Conservation (phyloP, 2,797 vertebrate species). For the Myoxocephalus aenaeus region DNA sequence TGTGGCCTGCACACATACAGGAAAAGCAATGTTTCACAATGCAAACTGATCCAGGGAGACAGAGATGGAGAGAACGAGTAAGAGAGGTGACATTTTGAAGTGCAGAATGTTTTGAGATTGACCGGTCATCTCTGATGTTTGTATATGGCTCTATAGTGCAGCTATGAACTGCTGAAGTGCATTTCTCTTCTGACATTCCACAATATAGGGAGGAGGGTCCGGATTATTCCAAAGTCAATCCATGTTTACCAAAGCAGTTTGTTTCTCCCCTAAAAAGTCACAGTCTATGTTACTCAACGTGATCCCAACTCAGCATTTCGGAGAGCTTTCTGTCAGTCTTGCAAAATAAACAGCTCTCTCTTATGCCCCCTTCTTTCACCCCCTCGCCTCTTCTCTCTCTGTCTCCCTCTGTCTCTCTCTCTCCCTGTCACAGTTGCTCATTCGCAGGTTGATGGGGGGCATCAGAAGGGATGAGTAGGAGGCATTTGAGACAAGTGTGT, state of each 20-base stretch:
- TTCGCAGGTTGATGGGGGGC: slow-evolving; percentile 77
- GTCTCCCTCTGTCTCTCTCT: slow-evolving; percentile 61
- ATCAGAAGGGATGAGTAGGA: slow-evolving; percentile 79
- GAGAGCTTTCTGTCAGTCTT: slow-evolving; percentile 80
- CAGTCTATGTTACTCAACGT: slow-evolving; percentile 72
- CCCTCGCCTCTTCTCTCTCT: slow-evolving; percentile 58
- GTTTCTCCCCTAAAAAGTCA: slow-evolving; percentile 80
- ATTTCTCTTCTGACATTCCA: slow-evolving; percentile 67
- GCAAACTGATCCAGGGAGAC: slow-evolving; percentile 52
- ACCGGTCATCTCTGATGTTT: slow-evolving; percentile 69
- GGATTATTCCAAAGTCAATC: slow-evolving; percentile 79
- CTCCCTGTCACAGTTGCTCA: slow-evolving; percentile 80
- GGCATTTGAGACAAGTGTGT: slow-evolving; percentile 75
- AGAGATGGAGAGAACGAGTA: slow-evolving; percentile 37
- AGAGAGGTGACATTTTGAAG: slow-evolving; percentile 60
- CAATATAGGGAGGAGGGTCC: slow-evolving; percentile 59
- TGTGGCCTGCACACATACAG: neutral
- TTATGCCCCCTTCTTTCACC: slow-evolving; percentile 67
- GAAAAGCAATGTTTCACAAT: slow-evolving; percentile 1
- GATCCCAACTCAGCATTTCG: slow-evolving; percentile 75
- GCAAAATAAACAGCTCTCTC: slow-evolving; percentile 81
- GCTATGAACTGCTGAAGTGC: slow-evolving; percentile 70
- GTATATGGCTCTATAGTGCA: slow-evolving; percentile 32
- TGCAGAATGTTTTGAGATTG: slow-evolving; percentile 54
- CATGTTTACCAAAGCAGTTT: slow-evolving; percentile 81